Evolutionary conservation across 2,888 invertebrate species (phyloP), one percentile per base, ranked within the genome.

Genomic region (Synanthedon vespiformis): DNA sequence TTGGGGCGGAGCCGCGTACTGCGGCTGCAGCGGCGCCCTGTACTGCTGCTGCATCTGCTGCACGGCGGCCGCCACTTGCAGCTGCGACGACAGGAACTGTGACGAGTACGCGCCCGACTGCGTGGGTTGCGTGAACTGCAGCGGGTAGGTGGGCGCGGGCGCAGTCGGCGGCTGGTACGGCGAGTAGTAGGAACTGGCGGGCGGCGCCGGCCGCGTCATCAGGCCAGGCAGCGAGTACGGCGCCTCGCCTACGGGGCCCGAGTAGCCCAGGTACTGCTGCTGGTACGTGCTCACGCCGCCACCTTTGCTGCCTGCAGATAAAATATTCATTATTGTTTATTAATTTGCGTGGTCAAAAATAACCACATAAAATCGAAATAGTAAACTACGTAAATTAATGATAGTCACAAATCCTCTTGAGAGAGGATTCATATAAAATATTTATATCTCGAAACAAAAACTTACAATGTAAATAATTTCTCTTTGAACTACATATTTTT

Each of bases 41-140:
- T 86, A 85, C 64, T 88, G 88, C 65, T 85, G 85, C 77, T 85
- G 85, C 86, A 86, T 87, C 69, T 86, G 86, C 63, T 86, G 86
- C 48, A 85, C 86, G 53, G 86, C 86, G 40, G 84, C 84, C 12
- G 85, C 86, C 16, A 85, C 85, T 56, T 86, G 86, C 54, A 86
- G 72, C 60, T 85, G 86, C 56, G 83, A 80, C 1, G 85, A 83
- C 16, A 86, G 73, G 67, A 81, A 85, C 69, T 85, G 86, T 53
- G 85, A 84, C 58, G 77, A 72, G 64, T 84, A 86, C 10, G 89
- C 86, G 56, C 78, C 82, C 11, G 88, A 88, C 64, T 89, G 80
- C 56, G 89, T 88, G 1, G 88, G 90, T 64, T 90, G 90, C 54
- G 91, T 89, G 74, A 89, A 91, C 72, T 91, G 92, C 61, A 88